Base-by-base conservation (phyloP, 2,113 vertebrate genomes). In the Nesoenas mayeri region DNA sequence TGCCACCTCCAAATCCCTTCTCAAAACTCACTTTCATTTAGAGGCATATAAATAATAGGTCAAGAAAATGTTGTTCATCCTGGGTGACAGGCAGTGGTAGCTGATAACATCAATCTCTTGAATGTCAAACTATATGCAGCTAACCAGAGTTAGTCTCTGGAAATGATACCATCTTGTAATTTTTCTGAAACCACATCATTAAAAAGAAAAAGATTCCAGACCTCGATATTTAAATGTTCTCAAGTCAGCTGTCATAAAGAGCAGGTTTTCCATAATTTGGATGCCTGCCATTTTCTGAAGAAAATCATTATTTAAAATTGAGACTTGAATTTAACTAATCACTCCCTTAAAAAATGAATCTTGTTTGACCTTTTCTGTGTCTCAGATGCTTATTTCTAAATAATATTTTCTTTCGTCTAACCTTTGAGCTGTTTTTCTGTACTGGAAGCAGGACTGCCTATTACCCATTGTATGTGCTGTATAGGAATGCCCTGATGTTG, bases 111-210 rank as follows among this genome's bases (percentile, higher is more conserved):
- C 88, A 91, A 88, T 66, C 69, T 90, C 81, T 89, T 91, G 67
- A 96, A 96, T 95, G 94, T 92, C 91, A 87, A 91, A 72, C 77
- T 72, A 29, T 73, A 90, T 80, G 88, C n/a, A 84, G 86, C 51
- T 81, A 93, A 78, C 65, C 77, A 79, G 79, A 89, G 78, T 60
- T 78, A 74, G 74, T 73, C 54, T 95, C 87, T 84, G 72, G 71
- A 78, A 92, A 80, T 85, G 22, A 91, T 58, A 88, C 77, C 50
- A 89, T 93, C 79, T 64, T 78, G 64, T 75, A 69, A 78, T 85
- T 94, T 95, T 89, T 85, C 64, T 53, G 74, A 88, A 95, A 83
- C 36, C 19, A 51, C 50, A 90, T 79, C 71, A 61, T 94, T 87
- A 88, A 82, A 96, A 87, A 79, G 81, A 89, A 92, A 96, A 88